These are phyloP conservation scores for Sclerurus mexicanus DNA, from an alignment of 2,113 vertebrate species.

Conservation along the genomic window DNA sequence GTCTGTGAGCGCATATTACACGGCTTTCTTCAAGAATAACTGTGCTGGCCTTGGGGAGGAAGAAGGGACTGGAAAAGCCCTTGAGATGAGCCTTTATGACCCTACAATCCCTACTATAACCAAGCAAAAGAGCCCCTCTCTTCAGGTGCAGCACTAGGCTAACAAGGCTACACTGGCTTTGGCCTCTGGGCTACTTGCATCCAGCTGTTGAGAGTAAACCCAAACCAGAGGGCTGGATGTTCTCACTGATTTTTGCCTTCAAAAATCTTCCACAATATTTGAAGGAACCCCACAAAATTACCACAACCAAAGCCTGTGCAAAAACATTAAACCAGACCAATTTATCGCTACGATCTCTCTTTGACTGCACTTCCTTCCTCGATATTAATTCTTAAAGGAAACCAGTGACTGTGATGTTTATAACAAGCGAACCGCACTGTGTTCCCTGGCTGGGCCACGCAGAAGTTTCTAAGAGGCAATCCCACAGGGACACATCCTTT, in stretches of 20 bases:
- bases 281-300: not conserved
- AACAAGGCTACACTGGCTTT: not conserved
- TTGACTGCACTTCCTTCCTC: not conserved
- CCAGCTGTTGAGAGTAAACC: not conserved
- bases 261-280: not conserved
- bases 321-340: not conserved
- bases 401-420: not conserved
- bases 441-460: not conserved
- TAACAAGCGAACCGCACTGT: not conserved
- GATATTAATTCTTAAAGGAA: not conserved
- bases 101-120: not conserved
- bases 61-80: not conserved
- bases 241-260: not conserved
- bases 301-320: not conserved
- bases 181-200: not conserved
- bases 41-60: not conserved
- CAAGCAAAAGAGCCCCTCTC: not conserved
- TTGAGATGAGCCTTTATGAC: not conserved
- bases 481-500: not conserved
- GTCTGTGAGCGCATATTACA: not conserved
- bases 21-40: not conserved
- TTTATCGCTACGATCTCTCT: conserved; percentile 24
- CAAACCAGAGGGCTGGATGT: not conserved
- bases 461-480: not conserved
- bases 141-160: not conserved